Percentiles rank a stretch among this genome's conserved stretches.
These are phyloP conservation scores for Limenitis camilla DNA, from an alignment of 2,888 invertebrate species.

Conservation along the genomic window DNA sequence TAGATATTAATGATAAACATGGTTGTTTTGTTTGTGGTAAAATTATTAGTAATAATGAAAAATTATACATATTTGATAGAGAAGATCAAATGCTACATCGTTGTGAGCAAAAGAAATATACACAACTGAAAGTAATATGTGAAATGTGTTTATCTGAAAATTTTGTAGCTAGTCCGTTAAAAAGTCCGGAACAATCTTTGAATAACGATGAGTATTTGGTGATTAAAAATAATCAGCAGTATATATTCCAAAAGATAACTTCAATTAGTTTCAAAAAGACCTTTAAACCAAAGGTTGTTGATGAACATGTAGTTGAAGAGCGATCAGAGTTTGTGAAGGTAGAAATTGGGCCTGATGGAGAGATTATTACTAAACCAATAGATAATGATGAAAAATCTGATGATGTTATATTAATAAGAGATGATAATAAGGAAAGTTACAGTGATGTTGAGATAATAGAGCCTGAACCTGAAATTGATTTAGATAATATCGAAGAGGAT, in stretches of 20 bases:
- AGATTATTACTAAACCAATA: constrained; percentile 51
- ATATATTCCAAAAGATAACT: constrained; percentile 56
- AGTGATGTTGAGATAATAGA: constrained; percentile 63
- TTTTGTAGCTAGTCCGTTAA: constrained; percentile 52
- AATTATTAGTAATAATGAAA: constrained; percentile 49
- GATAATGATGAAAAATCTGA: constrained; percentile 36
- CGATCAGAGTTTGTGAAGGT: constrained; percentile 53
- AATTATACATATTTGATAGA: constrained; percentile 60
- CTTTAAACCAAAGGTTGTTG: background rate
- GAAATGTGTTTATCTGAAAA: constrained; percentile 52
- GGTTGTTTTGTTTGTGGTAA: constrained; percentile 59
- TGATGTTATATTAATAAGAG: constrained; percentile 42
- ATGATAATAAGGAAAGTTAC: constrained; percentile 41
- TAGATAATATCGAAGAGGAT: constrained; percentile 64
- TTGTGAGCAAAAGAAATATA: constrained; percentile 51
- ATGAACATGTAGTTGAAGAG: constrained; percentile 6
- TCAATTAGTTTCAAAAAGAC: constrained; percentile 32
- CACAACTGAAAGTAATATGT: constrained; percentile 59
- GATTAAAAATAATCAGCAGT: constrained; percentile 64
- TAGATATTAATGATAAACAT: constrained; percentile 49
- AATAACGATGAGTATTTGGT: constrained; percentile 59
- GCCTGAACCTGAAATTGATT: constrained; percentile 49
- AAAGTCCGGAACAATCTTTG: constrained; percentile 52
- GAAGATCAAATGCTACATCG: constrained; percentile 62
- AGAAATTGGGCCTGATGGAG: constrained; percentile 61